phyloP scores from a whole-genome alignment of 1,140 invertebrate species.

The Neuroterus valhalla region DNA sequence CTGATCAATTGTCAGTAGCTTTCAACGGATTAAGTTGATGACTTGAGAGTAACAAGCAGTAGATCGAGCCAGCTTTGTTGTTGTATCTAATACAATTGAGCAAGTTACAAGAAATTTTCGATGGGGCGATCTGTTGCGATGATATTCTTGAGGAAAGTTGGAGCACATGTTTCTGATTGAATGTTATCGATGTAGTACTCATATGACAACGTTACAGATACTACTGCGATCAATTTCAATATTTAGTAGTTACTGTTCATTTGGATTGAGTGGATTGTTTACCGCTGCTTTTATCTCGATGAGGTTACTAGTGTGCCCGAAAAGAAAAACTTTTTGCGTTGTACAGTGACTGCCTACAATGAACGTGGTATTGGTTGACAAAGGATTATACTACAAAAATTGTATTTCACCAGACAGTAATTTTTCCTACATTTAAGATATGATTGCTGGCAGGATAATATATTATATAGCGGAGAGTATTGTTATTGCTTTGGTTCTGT shows the following conservation, averaged over 20 bases:
- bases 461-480: conserved; percentile 64
- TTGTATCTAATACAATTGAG: no score
- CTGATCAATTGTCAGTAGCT: conserved; percentile 28
- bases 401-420: conserved; percentile 56
- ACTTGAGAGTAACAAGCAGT: conserved; percentile 34
- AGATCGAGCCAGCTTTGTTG: conserved; percentile 45
- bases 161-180: conserved; percentile 27
- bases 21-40: conserved; percentile 18
- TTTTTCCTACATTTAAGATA: conserved; percentile 52
- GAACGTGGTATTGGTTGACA: conserved; percentile 66
- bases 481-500: conserved; percentile 74
- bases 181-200: conserved; percentile 54
- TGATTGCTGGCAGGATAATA: conserved; percentile 65
- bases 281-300: conserved; percentile 64
- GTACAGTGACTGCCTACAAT: conserved; percentile 74
- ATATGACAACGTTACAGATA: conserved; percentile 64
- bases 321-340: conserved; percentile 70
- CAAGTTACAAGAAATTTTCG: no score
- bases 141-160: conserved; percentile 23
- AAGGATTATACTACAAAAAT: conserved; percentile 51
- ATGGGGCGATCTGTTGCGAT: conserved; percentile 22
- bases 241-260: conserved; percentile 68
- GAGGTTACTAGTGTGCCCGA: conserved; percentile 58
- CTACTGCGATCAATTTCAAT: conserved; percentile 67
- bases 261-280: conserved; percentile 68